Evolutionary conservation across 2,113 vertebrate species (phyloP).

Genomic region (Psophia crepitans): DNA sequence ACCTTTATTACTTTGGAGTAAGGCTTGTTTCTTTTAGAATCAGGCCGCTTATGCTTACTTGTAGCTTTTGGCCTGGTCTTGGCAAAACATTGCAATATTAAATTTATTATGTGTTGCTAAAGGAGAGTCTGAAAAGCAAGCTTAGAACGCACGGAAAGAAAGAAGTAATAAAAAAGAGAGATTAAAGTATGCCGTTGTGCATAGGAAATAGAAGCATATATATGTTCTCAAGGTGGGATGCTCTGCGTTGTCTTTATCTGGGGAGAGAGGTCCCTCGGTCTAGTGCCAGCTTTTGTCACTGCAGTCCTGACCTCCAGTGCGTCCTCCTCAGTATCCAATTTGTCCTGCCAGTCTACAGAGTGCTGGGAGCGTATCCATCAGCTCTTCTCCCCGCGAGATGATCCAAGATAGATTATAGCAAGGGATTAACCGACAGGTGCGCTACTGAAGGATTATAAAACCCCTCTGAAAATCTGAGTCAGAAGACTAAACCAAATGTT

Average conservation of each 20-base stretch:
- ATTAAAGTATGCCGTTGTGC: neutral
- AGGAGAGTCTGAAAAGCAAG: neutral
- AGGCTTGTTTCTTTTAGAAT: neutral
- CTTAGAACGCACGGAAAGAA: neutral
- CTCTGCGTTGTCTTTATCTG: neutral
- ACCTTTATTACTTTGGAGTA: neutral
- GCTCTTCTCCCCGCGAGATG: neutral
- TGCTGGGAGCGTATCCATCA: neutral
- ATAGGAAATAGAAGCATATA: neutral
- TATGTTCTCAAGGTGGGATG: neutral
- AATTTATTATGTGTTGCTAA: neutral
- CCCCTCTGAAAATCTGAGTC: neutral
- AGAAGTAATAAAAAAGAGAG: no score
- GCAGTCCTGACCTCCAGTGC: neutral
- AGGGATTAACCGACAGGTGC: neutral
- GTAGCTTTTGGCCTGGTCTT: neutral
- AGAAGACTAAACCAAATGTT: conserved; percentile 10
- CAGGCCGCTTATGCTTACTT: neutral
- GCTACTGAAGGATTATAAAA: neutral
- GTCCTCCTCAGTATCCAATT: neutral
- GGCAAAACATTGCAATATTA: neutral
- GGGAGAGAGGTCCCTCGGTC: neutral
- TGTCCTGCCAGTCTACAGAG: neutral
- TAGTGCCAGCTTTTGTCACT: neutral
- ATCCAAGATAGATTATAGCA: neutral